Percentiles rank a stretch among this genome's conserved stretches.
phyloP scores from a whole-genome alignment of 2,888 invertebrate genomes.

The Tenthredo distinguenda region DNA sequence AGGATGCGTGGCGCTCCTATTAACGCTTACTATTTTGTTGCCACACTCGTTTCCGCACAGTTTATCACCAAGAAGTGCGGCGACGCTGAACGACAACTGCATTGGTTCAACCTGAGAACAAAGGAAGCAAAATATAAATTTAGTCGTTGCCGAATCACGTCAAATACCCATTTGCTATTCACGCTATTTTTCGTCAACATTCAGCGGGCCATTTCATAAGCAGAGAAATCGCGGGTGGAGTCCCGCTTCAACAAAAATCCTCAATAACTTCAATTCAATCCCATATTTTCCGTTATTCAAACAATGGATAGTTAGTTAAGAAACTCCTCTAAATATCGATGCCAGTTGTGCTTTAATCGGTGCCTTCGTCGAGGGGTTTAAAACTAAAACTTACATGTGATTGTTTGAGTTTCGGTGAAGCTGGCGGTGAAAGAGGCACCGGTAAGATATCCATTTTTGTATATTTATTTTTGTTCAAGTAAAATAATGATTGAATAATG shows the following conservation, averaged over 20 bases:
- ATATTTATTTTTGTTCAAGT: neutral
- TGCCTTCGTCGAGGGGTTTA: neutral
- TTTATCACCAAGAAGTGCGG: constrained; percentile 73
- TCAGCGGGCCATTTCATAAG: constrained; percentile 64
- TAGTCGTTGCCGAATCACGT: neutral
- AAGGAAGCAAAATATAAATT: constrained; percentile 42
- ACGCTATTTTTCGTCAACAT: constrained; percentile 57
- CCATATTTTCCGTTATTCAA: constrained; percentile 52
- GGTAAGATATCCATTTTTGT: constrained; percentile 65
- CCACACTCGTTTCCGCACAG: constrained; percentile 58
- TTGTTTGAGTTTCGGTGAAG: constrained; percentile 74
- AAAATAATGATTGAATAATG: neutral
- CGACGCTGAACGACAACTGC: constrained; percentile 74
- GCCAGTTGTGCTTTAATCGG: neutral
- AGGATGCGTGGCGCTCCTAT: constrained; percentile 62
- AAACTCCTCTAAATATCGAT: neutral
- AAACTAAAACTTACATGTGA: constrained; percentile 65
- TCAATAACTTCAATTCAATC: neutral
- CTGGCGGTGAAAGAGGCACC: constrained; percentile 73
- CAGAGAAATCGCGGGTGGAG: neutral
- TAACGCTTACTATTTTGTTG: constrained; percentile 56
- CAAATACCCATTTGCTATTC: constrained; percentile 60
- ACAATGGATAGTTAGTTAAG: neutral
- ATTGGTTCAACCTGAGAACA: constrained; percentile 70
- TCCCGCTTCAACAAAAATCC: neutral